A percentile compares a stretch with the other conserved stretches of the same genome.
phyloP scores from a whole-genome alignment of 2,888 invertebrate genomes.

The Drosophila cracens region DNA sequence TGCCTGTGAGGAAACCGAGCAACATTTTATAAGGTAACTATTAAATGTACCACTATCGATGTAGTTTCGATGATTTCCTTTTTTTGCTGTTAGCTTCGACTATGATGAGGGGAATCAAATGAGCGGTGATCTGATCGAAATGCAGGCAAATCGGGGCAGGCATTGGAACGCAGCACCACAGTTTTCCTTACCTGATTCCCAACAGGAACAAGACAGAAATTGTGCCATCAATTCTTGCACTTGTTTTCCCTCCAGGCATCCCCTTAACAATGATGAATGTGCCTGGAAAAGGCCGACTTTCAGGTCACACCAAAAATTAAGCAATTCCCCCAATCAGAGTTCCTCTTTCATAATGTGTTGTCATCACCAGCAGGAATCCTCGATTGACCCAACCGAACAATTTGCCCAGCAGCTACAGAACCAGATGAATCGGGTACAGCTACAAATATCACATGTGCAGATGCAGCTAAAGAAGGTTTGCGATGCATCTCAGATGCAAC shows the following conservation, averaged over 20 bases:
- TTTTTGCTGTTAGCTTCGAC: constrained; percentile 13
- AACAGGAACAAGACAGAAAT: background rate
- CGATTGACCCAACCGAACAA: constrained; percentile 45
- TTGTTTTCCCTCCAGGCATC: background rate
- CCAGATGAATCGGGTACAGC: constrained; percentile 62
- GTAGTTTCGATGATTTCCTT: background rate
- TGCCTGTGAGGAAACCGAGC: constrained; percentile 63
- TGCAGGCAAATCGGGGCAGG: background rate
- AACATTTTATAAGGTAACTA: constrained; percentile 57
- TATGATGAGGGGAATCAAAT: background rate
- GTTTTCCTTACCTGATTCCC: background rate
- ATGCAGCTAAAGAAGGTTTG: constrained; percentile 47
- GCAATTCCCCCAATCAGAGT: background rate
- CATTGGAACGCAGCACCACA: constrained; percentile 3
- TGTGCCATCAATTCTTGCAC: background rate
- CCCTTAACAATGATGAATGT: background rate
- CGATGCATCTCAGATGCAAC: background rate
- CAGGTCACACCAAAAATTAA: background rate
- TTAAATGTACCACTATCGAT: background rate
- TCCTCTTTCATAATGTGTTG: background rate
- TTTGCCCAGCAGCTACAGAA: constrained; percentile 61
- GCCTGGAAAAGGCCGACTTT: background rate
- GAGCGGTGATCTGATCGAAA: background rate
- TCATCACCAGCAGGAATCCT: background rate
- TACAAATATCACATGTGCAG: constrained; percentile 62